phyloP scores from a whole-genome alignment of 2,113 vertebrate species.

The Peromyscus maniculatus region DNA sequence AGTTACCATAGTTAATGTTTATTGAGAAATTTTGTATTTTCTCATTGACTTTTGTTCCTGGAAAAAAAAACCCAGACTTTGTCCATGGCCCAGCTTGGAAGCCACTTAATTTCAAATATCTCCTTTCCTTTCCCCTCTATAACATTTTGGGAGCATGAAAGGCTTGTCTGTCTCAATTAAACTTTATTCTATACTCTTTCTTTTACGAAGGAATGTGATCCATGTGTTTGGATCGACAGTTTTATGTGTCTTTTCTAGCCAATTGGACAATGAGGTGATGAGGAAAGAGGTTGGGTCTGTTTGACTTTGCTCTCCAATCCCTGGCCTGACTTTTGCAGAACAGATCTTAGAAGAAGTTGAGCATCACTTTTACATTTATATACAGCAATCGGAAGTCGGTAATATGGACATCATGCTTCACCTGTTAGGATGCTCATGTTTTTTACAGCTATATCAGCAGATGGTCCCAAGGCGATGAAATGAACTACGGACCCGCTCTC shows the following conservation, averaged over 20 bases:
- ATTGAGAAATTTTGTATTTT: not conserved
- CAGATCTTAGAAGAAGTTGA: not conserved
- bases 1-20: not conserved
- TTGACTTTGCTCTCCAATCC: not conserved
- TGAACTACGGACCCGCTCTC: constrained; percentile 82
- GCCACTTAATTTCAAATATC: not conserved
- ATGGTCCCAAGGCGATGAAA: constrained; percentile 81
- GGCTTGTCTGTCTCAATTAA: not conserved
- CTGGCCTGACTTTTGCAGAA: not conserved
- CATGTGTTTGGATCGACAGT: not conserved
- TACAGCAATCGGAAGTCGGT: not conserved
- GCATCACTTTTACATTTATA: not conserved
- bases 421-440: constrained; percentile 73
- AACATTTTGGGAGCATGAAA: not conserved
- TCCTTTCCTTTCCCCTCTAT: not conserved
- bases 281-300: not conserved
- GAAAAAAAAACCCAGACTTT: not conserved
- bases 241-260: not conserved
- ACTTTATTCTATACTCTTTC: not conserved
- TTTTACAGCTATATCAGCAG: constrained; percentile 52
- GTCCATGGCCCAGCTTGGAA: not conserved
- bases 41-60: not conserved
- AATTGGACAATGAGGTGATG: not conserved
- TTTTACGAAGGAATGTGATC: not conserved
- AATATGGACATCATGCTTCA: not conserved